Percentiles rank a stretch among this genome's conserved stretches.
These are phyloP conservation scores for Tapirus indicus DNA, from an alignment of 2,797 vertebrate species.

Conservation along the genomic window DNA sequence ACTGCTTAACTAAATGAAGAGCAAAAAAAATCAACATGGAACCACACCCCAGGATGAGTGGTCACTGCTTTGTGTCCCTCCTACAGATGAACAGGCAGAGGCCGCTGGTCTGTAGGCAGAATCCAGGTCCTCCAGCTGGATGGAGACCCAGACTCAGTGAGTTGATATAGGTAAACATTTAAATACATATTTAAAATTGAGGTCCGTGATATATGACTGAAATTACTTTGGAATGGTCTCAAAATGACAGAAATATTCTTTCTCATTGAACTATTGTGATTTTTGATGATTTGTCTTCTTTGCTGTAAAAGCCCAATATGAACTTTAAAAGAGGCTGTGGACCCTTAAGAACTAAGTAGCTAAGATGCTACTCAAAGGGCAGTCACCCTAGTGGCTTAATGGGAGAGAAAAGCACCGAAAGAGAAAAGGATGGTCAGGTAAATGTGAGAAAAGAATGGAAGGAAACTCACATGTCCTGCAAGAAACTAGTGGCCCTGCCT, in stretches of 20 bases:
- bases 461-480: neutral
- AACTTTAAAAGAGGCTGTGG: neutral
- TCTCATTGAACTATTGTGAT: neutral
- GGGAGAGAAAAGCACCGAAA: neutral
- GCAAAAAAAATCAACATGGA: neutral
- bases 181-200: neutral
- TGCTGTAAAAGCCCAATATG: neutral
- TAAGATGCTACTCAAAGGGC: neutral
- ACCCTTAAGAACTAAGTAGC: neutral
- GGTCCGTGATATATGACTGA: neutral
- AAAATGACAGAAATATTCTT: neutral
- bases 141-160: neutral
- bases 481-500: neutral
- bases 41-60: rapidly evolving
- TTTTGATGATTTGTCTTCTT: neutral
- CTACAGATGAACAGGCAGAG: neutral
- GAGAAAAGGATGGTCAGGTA: neutral
- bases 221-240: neutral
- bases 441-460: neutral
- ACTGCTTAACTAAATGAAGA: neutral
- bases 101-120: neutral
- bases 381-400: neutral
- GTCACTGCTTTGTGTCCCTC: too few relatives aligned
- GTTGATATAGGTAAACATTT: neutral
- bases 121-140: neutral